Evolutionary conservation across 2,888 invertebrate genomes (phyloP).

Genomic region (Cerceris ruficornis): DNA sequence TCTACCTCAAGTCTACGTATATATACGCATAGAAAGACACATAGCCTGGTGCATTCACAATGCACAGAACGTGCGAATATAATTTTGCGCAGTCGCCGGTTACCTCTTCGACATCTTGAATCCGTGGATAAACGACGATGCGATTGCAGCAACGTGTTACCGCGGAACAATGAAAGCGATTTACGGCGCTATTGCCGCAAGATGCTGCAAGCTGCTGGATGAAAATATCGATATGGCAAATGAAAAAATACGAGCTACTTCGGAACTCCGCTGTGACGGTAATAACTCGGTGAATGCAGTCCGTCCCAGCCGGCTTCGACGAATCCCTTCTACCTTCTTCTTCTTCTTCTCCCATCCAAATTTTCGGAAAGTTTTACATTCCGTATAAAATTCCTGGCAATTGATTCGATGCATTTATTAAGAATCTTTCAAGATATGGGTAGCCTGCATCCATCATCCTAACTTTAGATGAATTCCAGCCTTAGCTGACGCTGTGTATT

Average conservation of each 20-base stretch:
- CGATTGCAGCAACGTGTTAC: constrained; percentile 55
- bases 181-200: constrained; percentile 57
- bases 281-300: constrained; percentile 14
- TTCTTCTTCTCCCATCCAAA: too few relatives aligned
- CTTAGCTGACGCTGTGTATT: too few relatives aligned
- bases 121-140: constrained; percentile 43
- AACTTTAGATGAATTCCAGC: too few relatives aligned
- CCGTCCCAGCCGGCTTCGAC: not conserved
- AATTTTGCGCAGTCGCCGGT: constrained; percentile 31
- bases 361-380: too few relatives aligned
- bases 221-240: constrained; percentile 36
- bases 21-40: constrained; percentile 4
- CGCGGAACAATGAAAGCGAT: constrained; percentile 56
- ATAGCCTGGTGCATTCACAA: constrained; percentile 22
- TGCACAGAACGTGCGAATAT: constrained; percentile 20
- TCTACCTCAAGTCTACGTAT: constrained; percentile 6
- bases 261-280: constrained; percentile 7
- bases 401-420: too few relatives aligned
- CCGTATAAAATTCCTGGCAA: too few relatives aligned
- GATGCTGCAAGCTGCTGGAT: constrained; percentile 32
- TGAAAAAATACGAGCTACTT: constrained; percentile 31
- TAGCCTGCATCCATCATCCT: too few relatives aligned
- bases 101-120: constrained; percentile 40
- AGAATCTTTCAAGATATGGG: too few relatives aligned
- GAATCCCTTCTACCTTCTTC: too few relatives aligned